phyloP scores from a whole-genome alignment of 2,888 invertebrate genomes.

The Fabriciana adippe region DNA sequence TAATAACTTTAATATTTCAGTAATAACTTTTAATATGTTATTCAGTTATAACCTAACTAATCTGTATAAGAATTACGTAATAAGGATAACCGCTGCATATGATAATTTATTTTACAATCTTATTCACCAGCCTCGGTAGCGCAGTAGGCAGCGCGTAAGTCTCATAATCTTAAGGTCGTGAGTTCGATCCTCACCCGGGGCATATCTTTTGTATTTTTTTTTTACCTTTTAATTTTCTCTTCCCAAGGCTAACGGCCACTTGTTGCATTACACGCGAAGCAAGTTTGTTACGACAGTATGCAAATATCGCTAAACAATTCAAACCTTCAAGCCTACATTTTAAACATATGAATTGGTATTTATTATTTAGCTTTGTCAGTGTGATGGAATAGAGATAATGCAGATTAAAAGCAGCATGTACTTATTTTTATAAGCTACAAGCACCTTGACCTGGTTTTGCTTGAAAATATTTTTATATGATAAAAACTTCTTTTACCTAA shows the following conservation, averaged over 20 bases:
- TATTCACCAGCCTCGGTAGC: slow-evolving; percentile 85
- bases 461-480: neutral
- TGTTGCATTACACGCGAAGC: slow-evolving; percentile 26
- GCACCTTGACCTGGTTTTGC: slow-evolving; percentile 13
- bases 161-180: slow-evolving; percentile 97
- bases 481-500: neutral
- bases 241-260: neutral
- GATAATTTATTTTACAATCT: neutral
- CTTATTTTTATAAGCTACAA: neutral
- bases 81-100: neutral
- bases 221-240: slow-evolving; percentile 4
- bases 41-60: too few species aligned
- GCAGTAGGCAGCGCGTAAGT: slow-evolving; percentile 95
- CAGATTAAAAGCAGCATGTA: slow-evolving; percentile 6
- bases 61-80: neutral
- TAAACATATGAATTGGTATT: slow-evolving; percentile 34
- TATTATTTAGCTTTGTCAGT: slow-evolving; percentile 17
- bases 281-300: slow-evolving; percentile 35
- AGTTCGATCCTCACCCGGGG: slow-evolving; percentile 97
- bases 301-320: slow-evolving; percentile 40
- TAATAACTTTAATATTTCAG: too few species aligned
- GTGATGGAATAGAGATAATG: slow-evolving; percentile 6
- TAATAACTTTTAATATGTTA: too few species aligned
- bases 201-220: slow-evolving; percentile 39
- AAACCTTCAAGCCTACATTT: slow-evolving; percentile 44